Conservation (phyloP, 2,888 invertebrate species). For the Odontocolon sp. region DNA sequence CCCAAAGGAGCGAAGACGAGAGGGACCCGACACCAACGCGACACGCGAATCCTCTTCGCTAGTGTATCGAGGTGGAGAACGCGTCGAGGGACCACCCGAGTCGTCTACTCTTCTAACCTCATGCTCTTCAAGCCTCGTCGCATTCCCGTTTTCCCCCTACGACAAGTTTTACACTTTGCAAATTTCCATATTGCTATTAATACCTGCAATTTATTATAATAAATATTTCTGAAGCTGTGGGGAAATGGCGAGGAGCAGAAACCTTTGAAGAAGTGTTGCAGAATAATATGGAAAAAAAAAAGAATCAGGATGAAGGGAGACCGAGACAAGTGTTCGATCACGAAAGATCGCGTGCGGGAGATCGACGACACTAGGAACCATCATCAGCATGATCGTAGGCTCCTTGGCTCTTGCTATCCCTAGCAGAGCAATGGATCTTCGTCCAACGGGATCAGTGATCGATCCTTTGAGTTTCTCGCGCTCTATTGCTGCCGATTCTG, state of each 20-base stretch:
- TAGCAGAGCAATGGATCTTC: constrained; percentile 4
- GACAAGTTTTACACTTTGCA: background rate
- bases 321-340: constrained; percentile 59
- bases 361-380: constrained; percentile 64
- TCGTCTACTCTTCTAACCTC: constrained; percentile 61
- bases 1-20: constrained; percentile 13
- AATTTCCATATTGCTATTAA: background rate
- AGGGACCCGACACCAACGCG: constrained; percentile 33
- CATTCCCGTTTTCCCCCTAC: constrained; percentile 65
- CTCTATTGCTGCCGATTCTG: constrained; percentile 25
- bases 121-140: constrained; percentile 58
- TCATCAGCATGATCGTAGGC: constrained; percentile 32
- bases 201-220: background rate
- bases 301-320: constrained; percentile 7
- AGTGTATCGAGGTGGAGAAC: constrained; percentile 37
- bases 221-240: constrained; percentile 7
- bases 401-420: constrained; percentile 28
- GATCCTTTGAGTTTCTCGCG: constrained; percentile 49
- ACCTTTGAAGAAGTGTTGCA: background rate
- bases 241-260: constrained; percentile 1
- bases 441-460: constrained; percentile 50
- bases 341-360: constrained; percentile 60
- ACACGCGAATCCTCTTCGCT: constrained; percentile 25
- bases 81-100: constrained; percentile 74
- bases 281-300: background rate